Conservation (phyloP, 1,140 invertebrate species). For the Lithobius niger region DNA sequence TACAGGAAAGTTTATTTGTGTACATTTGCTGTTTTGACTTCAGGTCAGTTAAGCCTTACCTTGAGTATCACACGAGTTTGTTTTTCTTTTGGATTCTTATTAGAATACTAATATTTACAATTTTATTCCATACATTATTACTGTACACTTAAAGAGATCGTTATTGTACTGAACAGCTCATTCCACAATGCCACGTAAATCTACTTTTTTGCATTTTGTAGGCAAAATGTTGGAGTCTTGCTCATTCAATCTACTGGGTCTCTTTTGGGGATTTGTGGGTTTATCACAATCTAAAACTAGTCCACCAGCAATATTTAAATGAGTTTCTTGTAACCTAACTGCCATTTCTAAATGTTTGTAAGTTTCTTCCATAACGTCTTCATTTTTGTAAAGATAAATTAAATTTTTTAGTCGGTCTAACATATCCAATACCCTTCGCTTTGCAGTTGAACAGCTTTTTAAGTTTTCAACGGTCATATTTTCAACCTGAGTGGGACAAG, state of each 20-base stretch:
- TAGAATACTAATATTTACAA: no score
- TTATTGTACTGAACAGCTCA: no score
- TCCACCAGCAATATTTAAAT: background rate
- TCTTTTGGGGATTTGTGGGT: background rate
- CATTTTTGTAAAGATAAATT: background rate
- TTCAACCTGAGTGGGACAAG: no score
- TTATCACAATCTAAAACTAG: background rate
- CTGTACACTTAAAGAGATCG: no score
- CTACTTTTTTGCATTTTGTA: no score
- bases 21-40: no score
- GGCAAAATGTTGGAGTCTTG: background rate
- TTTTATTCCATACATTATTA: no score
- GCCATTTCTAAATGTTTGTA: background rate
- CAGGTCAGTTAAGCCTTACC: no score
- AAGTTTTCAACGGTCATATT: background rate
- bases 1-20: no score
- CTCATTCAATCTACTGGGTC: background rate
- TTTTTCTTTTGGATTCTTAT: no score
- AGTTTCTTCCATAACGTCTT: background rate
- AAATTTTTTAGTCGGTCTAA: background rate
- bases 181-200: no score
- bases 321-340: background rate
- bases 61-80: no score
- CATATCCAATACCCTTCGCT: background rate
- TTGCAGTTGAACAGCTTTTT: background rate